These are phyloP conservation scores for Eulemur rufifrons DNA, from an alignment of 2,113 vertebrate species.

Conservation along the genomic window DNA sequence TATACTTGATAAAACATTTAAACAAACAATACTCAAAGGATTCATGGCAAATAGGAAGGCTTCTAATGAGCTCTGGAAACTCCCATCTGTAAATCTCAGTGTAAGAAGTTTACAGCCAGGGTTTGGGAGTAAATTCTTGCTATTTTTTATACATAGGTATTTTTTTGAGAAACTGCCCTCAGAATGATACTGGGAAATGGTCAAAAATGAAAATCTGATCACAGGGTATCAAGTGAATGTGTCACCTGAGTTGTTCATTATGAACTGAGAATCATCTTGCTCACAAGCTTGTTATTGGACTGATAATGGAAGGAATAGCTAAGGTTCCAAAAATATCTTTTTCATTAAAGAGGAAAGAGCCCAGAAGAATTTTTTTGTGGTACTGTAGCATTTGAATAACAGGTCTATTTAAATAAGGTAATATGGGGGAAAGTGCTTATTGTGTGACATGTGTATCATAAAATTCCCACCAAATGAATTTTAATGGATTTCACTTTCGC, in stretches of 20 bases:
- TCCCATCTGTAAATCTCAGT: background rate
- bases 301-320: background rate
- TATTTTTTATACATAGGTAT: background rate
- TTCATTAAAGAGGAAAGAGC: background rate
- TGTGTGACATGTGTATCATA: background rate
- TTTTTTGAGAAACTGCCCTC: background rate
- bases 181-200: background rate
- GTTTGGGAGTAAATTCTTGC: background rate
- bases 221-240: background rate
- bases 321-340: background rate
- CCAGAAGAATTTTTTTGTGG: background rate
- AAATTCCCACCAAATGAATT: background rate
- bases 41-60: background rate
- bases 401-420: background rate
- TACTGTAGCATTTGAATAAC: background rate
- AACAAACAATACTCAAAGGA: background rate
- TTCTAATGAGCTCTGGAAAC: background rate
- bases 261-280: background rate
- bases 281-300: background rate
- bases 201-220: background rate
- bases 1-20: background rate
- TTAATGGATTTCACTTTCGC: background rate
- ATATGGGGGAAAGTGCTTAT: background rate
- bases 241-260: background rate
- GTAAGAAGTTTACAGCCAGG: background rate